Evolutionary conservation across 2,888 invertebrate species (phyloP).

Genomic region (Cataglyphis altisquamis): DNA sequence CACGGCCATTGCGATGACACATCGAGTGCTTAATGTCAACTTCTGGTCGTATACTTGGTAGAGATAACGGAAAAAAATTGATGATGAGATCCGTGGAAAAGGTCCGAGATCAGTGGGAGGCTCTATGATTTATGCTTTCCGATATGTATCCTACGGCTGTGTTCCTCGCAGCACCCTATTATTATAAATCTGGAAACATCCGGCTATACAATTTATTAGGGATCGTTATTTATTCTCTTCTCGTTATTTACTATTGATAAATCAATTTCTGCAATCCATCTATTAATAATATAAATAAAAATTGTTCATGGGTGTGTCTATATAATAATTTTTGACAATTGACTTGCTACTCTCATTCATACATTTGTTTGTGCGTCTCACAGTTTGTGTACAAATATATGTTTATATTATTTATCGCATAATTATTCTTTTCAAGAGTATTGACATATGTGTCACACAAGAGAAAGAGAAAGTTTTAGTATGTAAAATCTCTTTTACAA

Average conservation of each 20-base stretch:
- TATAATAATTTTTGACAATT: neutral
- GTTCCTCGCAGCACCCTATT: slow-evolving; percentile 13
- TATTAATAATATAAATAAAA: neutral
- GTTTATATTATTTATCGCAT: neutral
- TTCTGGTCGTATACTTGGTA: slow-evolving; percentile 9
- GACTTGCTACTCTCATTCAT: neutral
- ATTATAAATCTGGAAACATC: slow-evolving; percentile 43
- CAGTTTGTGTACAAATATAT: neutral
- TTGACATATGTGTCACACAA: too few species aligned
- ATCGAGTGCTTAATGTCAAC: slow-evolving; percentile 33
- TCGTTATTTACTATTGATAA: slow-evolving; percentile 8
- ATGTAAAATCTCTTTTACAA: too few species aligned
- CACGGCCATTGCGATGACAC: slow-evolving; percentile 1
- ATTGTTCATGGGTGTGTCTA: neutral
- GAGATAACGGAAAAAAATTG: slow-evolving; percentile 50
- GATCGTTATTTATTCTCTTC: slow-evolving; percentile 15
- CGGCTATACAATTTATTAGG: slow-evolving; percentile 12
- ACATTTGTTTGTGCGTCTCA: neutral
- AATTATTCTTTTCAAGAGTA: neutral
- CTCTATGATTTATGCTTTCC: slow-evolving; percentile 34
- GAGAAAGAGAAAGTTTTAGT: too few species aligned
- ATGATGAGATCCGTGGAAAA: slow-evolving; percentile 35
- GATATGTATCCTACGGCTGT: slow-evolving; percentile 14
- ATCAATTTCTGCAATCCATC: neutral
- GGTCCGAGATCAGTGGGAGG: slow-evolving; percentile 36